Evolutionary conservation across 2,113 vertebrate genomes (phyloP), one percentile per base, ranked within the genome.

Genomic region (Esox niger): DNA sequence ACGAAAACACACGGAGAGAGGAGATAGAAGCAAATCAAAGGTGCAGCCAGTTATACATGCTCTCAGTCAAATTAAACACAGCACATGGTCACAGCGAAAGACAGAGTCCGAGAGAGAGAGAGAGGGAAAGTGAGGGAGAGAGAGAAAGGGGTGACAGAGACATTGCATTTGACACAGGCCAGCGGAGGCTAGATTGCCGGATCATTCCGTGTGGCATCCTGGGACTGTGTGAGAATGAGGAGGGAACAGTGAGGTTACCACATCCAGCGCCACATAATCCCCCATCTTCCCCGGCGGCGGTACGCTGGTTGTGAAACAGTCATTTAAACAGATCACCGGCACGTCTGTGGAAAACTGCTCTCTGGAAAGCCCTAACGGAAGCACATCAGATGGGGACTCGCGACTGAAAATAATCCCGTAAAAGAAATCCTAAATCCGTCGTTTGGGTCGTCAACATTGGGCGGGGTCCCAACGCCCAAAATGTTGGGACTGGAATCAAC

Each of bases 1-100:
- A 66, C 75, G 71, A 81, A 82, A 80, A 77, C 35, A 38, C 5
- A 38, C 5, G 11, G 35, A 23, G 26, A 73, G 67, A 70, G 49
- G 62, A 33, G 74, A 54, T 64, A 74, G 66, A 74, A 58, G 46
- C 55, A 46, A 59, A 66, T 61, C 58, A 31, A 61, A 32, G 31
- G 58, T 5, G 29, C 58, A 60, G n/a, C 17, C 17, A 61, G 58
- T 61, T 61, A 35, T 61, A 11, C 56, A 58, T 29, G 25, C 13
- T 32, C 17, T 32, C 17, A 32, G 9, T 21, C 58, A 61, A 61
- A 10, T 49, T 21, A 61, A 29, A 32, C 29, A 32, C 58, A 32
- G 26, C 56, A 58, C 25, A 32, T 35, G 25, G 52, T 6, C 56
- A 27, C 56, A 58, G 13, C 27, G 4, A 57, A 26, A 57, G 55